A percentile compares a stretch with the other conserved stretches of the same genome.
Evolutionary conservation across 2,113 vertebrate genomes (phyloP).

Genomic region (Megalops atlanticus): DNA sequence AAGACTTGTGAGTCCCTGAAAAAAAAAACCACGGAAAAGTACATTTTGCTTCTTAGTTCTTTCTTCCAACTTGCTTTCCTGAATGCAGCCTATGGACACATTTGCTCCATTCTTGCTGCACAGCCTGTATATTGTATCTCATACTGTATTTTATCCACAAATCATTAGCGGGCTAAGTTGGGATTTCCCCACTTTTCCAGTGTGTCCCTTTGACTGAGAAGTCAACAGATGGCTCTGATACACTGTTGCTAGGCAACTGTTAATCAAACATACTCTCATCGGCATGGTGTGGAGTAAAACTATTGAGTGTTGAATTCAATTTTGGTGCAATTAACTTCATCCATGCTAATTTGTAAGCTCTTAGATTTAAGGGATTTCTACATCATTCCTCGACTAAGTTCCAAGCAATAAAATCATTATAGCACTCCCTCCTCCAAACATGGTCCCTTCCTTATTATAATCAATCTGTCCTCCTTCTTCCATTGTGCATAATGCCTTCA

Average conservation of each 20-base stretch:
- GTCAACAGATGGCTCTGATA: conserved; percentile 35
- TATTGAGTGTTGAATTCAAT: conserved; percentile 20
- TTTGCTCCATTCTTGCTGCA: not conserved
- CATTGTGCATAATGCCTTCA: too few species aligned
- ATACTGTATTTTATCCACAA: not conserved
- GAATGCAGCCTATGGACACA: too few species aligned
- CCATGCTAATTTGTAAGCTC: not conserved
- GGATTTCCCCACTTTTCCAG: conserved; percentile 12
- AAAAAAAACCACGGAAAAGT: too few species aligned
- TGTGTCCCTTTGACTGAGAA: conserved; percentile 22
- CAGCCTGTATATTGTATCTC: not conserved
- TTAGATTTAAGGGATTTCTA: not conserved
- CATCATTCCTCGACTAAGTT: not conserved
- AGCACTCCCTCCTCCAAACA: not conserved
- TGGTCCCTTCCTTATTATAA: not conserved
- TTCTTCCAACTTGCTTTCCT: too few species aligned
- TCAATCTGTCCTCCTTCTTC: not conserved
- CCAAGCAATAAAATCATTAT: too few species aligned
- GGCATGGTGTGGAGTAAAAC: conserved; percentile 9
- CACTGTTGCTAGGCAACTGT: conserved; percentile 47
- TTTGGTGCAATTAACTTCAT: conserved; percentile 17
- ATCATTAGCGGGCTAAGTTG: not conserved
- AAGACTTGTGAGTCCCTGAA: too few species aligned
- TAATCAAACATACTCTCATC: conserved; percentile 39
- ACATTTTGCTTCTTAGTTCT: too few species aligned